Evolutionary conservation across 2,888 invertebrate species (phyloP), one percentile per base, ranked within the genome.

Genomic region (Pseudolycoriella hygida): DNA sequence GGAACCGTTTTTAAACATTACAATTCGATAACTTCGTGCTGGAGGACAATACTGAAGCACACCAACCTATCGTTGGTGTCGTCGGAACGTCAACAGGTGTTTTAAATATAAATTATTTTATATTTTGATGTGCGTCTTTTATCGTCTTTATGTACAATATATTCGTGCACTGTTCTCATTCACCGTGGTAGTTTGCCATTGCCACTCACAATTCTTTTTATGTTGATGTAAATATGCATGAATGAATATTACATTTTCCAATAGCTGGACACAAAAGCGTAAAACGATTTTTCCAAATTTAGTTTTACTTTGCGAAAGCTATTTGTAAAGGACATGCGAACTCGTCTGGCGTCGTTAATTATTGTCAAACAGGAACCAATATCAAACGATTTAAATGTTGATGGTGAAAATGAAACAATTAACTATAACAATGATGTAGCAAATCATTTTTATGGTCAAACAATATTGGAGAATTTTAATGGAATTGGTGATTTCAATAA

Each of bases 261-360:
- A n/a, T n/a, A n/a, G n/a, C 25, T 25, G 25, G 25, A 25, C 4
- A 25, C 8, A 25, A 25, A 8, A 25, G 8, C 25, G 25, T 6
- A 25, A 25, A 25, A 25, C 4, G 8, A 25, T 25, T 25, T 25
- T 25, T 25, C 25, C 8, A 6, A 25, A 25, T 25, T 25, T 25
- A 25, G 8, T 6, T 25, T 25, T 25, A 25, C 25, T 25, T 8
- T 25, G 25, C 4, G 25, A 25, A 25, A 25, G 25, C 8, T 17
- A 39, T 42, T 43, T 25, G 25, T 12, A 40, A 47, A 50, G 50
- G 51, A 51, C 51, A 64, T 64, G 64, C 64, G 64, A 60, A 62
- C 62, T 61, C 62, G 64, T 53, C 60, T 64, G 55, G 64, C 64
- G 53, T 60, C 64, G 49, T 53, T 64, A 55, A 64, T 64, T 60